Base-by-base conservation (phyloP, 2,888 invertebrate species). In the Cerastis leucographa region DNA sequence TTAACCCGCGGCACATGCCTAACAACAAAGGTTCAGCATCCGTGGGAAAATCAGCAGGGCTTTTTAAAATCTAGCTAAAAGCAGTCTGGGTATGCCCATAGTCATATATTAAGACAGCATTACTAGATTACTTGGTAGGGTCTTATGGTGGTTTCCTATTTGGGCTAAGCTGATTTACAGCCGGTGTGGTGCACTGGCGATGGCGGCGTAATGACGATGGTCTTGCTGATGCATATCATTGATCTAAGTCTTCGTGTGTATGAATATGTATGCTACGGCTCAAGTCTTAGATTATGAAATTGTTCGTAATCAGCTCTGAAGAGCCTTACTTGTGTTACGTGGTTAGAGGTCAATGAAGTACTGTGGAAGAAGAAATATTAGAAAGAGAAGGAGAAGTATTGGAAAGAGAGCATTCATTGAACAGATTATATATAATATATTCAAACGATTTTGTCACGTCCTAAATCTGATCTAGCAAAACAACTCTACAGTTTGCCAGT, bases 11-110 rank as follows among this genome's bases (percentile, higher is more conserved):
- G 84, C 80, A 74, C 95, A 89, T 89, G 91, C 89, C 94, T 95
- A 93, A 83, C 70, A 90, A 93, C 92, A 94, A 94, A 91, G 91
- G 87, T 87, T 90, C 88, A 85, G 90, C 86, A 92, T 90, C 93
- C 95, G 95, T 96, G 96, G 94, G 96, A 96, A 95, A 94, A 94
- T 94, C 92, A 87, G 88, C 81, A 80, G 83, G 82, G 91, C 92
- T 94, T 95, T 95, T 95, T 94, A 95, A 94, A 94, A 94, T 91
- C 91, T 88, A 90, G 81, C 91, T 93, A 89, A 92, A 91, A 93
- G 89, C 89, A 85, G 85, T 84, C 87, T 76, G 72, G 85, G 90
- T 90, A 87, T 89, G 88, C 86, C 88, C 87, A 86, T 84, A 88
- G 89, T 89, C 91, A 91, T 94, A 93, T 93, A 94, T 93, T 93